Evolutionary conservation across 2,113 vertebrate species (phyloP).

Genomic region (Crotophaga sulcirostris): DNA sequence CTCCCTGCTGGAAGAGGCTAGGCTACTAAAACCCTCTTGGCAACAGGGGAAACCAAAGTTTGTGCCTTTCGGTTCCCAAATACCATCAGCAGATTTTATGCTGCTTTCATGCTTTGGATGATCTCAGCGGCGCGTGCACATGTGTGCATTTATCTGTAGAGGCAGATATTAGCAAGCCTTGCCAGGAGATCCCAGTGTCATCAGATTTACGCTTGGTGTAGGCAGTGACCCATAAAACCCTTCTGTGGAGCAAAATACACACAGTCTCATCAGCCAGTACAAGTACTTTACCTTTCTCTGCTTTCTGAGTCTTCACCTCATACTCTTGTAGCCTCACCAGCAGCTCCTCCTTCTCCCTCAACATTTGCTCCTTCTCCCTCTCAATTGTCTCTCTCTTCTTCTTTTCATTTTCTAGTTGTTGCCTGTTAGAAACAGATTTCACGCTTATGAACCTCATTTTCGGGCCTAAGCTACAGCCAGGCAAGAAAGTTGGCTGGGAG

Average conservation of each 20-base stretch:
- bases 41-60: neutral
- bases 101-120: neutral
- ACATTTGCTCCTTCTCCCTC: slow-evolving; percentile 90
- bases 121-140: fast-evolving
- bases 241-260: fast-evolving
- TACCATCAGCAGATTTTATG: neutral
- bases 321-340: slow-evolving; percentile 88
- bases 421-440: slow-evolving; percentile 73
- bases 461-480: neutral
- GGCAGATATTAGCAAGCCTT: neutral
- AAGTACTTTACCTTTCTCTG: slow-evolving; percentile 84
- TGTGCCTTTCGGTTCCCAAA: neutral
- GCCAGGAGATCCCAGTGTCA: neutral
- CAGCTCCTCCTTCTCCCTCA: slow-evolving; percentile 89
- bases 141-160: fast-evolving
- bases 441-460: neutral
- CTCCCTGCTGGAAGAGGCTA: neutral
- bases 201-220: neutral
- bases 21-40: neutral
- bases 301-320: slow-evolving; percentile 90
- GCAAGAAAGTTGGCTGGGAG: neutral
- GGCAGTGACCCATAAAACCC: neutral
- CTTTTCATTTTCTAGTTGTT: slow-evolving; percentile 91
- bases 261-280: neutral
- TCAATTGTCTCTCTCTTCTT: slow-evolving; percentile 89